phyloP scores from a whole-genome alignment of 1,140 invertebrate genomes.

The Drosophila sucinea region DNA sequence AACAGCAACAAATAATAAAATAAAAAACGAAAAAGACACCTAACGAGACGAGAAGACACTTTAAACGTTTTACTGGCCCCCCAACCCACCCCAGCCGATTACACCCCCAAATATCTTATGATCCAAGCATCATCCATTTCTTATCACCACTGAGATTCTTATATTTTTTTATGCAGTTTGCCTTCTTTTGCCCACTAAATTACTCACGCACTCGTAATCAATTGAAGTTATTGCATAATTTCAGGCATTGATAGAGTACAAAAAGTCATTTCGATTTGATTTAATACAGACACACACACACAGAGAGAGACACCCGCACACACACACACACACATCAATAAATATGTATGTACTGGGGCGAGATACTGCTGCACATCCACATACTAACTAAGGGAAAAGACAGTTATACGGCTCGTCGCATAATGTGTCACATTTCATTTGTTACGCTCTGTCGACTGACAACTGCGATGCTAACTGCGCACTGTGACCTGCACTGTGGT shows the following conservation, averaged over 20 bases:
- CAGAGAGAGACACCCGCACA: conserved; percentile 7
- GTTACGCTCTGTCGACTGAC: conserved; percentile 54
- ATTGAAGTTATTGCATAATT: conserved; percentile 76
- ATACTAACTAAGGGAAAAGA: conserved; percentile 41
- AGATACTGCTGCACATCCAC: conserved; percentile 1
- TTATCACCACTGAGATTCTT: not conserved
- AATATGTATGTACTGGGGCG: not conserved
- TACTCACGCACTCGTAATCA: conserved; percentile 61
- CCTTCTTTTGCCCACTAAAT: conserved; percentile 47
- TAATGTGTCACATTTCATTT: conserved; percentile 80
- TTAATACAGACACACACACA: conserved; percentile 52
- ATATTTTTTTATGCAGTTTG: conserved; percentile 2
- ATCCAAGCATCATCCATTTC: conserved; percentile 9
- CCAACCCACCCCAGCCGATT: not conserved
- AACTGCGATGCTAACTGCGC: conserved; percentile 42
- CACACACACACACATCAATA: not conserved
- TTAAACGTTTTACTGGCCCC: conserved; percentile 61
- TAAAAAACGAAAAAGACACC: conserved; percentile 48
- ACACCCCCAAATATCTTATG: not conserved
- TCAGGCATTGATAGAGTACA: conserved; percentile 68
- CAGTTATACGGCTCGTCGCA: conserved; percentile 74
- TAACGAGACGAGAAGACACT: conserved; percentile 53
- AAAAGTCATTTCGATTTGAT: conserved; percentile 76
- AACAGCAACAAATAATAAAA: conserved; percentile 64
- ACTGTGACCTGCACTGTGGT: conserved; percentile 29